These are phyloP conservation scores for Panthera leo DNA, from an alignment of 2,113 vertebrate genomes.

Conservation along the genomic window DNA sequence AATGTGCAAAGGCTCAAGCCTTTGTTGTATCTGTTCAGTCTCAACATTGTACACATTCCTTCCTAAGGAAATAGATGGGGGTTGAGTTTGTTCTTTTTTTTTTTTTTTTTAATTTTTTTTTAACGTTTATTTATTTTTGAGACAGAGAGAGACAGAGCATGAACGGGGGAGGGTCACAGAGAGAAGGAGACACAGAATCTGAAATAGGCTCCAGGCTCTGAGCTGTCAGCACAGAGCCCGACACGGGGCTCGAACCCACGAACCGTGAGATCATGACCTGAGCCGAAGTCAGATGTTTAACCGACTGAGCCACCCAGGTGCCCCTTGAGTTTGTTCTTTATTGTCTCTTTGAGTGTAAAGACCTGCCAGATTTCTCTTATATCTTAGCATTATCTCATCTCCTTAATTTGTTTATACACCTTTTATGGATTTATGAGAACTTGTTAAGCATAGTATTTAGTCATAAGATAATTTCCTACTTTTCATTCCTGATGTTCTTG, in stretches of 20 bases:
- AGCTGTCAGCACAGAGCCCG: too few relatives aligned
- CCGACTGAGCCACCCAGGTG: too few relatives aligned
- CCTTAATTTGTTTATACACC: not conserved
- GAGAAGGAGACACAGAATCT: too few relatives aligned
- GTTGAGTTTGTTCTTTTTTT: not conserved
- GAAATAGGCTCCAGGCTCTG: too few relatives aligned
- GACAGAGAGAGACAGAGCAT: too few relatives aligned
- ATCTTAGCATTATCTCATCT: not conserved
- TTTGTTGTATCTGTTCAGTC: not conserved
- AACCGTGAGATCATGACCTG: too few relatives aligned
- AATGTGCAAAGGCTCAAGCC: not conserved
- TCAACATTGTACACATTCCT: rapidly evolving
- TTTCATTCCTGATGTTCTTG: not conserved
- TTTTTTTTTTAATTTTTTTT: too few relatives aligned
- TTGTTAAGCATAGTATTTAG: not conserved
- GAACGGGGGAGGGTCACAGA: too few relatives aligned
- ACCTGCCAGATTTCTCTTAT: not conserved
- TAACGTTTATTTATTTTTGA: too few relatives aligned
- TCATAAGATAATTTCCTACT: not conserved
- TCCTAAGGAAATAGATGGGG: not conserved
- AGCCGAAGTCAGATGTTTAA: too few relatives aligned
- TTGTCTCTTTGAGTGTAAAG: not conserved
- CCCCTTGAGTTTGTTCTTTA: not conserved
- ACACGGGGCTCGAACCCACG: too few relatives aligned
- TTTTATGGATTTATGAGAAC: not conserved